A percentile compares a stretch with the other conserved stretches of the same genome.
Conservation (phyloP, 2,888 invertebrate genomes). For the Xestoiulus laeticollis region DNA sequence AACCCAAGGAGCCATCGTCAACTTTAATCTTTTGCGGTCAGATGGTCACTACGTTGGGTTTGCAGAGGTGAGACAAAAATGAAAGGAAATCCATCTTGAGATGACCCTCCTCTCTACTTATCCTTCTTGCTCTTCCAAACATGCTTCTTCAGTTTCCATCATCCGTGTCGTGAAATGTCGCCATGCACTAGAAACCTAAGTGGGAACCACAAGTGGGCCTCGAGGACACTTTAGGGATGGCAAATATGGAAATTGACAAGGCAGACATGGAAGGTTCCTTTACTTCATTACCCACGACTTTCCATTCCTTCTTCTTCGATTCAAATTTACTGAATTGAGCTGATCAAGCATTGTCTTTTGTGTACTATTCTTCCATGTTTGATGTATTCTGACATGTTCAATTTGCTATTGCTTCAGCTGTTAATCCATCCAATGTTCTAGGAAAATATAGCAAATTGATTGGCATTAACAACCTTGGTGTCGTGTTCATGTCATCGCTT, state of each 20-base stretch:
- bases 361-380: too few species aligned
- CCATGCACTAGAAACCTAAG: neutral
- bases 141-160: slow-evolving; percentile 23
- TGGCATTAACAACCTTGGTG: too few species aligned
- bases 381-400: too few species aligned
- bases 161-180: slow-evolving; percentile 7
- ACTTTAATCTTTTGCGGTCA: slow-evolving; percentile 84
- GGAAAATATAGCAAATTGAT: too few species aligned
- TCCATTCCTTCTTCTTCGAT: neutral
- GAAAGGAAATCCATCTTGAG: neutral
- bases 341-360: too few species aligned
- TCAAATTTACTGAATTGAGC: neutral
- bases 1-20: slow-evolving; percentile 85
- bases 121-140: neutral
- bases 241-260: neutral
- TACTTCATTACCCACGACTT: neutral
- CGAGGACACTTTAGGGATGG: neutral
- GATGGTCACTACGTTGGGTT: slow-evolving; percentile 86
- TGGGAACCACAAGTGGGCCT: slow-evolving; percentile 10
- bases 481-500: too few species aligned
- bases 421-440: too few species aligned
- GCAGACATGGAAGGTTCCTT: neutral
- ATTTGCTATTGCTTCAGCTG: too few species aligned
- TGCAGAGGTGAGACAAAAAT: slow-evolving; percentile 73
- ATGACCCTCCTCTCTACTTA: slow-evolving; percentile 23